Evolutionary conservation across 64 coral and sea anemone genomes (phyloP).

Genomic region (Anthopleura sola): DNA sequence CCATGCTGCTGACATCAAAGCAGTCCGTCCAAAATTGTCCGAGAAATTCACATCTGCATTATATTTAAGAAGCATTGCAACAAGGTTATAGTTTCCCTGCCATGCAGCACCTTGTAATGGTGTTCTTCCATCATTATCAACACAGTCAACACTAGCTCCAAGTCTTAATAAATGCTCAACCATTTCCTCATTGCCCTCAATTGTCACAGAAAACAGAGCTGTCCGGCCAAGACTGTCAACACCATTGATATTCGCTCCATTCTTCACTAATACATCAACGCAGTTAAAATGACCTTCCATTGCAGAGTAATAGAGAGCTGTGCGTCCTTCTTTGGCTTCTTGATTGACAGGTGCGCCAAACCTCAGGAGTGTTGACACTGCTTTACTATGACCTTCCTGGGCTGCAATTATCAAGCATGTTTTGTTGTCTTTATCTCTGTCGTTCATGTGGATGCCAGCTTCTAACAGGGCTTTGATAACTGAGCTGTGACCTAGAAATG

Average conservation of each 20-base stretch:
- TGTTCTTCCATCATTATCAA: slow-evolving; percentile 74
- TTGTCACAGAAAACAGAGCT: slow-evolving; percentile 68
- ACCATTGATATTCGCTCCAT: slow-evolving; percentile 58
- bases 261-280: slow-evolving; percentile 55
- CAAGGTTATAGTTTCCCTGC: slow-evolving; percentile 72
- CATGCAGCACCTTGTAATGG: slow-evolving; percentile 79
- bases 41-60: slow-evolving; percentile 71
- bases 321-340: slow-evolving; percentile 65
- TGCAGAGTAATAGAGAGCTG: slow-evolving; percentile 63
- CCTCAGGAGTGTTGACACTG: slow-evolving; percentile 60
- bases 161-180: slow-evolving; percentile 49
- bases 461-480: slow-evolving; percentile 40
- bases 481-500: slow-evolving; percentile 55
- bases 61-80: slow-evolving; percentile 67
- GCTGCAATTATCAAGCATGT: slow-evolving; percentile 86
- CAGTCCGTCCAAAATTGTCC: slow-evolving; percentile 72
- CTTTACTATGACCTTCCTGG: slow-evolving; percentile 79
- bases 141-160: slow-evolving; percentile 57
- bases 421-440: slow-evolving; percentile 58
- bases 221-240: slow-evolving; percentile 63
- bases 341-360: slow-evolving; percentile 59
- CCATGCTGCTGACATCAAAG: slow-evolving; percentile 92
- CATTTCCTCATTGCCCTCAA: slow-evolving; percentile 81
- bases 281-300: slow-evolving; percentile 71
- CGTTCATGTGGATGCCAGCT: slow-evolving; percentile 47